A percentile compares a stretch with the other conserved stretches of the same genome.
Evolutionary conservation across 2,797 vertebrate genomes (phyloP).

Genomic region (Rhinophrynus dorsalis): DNA sequence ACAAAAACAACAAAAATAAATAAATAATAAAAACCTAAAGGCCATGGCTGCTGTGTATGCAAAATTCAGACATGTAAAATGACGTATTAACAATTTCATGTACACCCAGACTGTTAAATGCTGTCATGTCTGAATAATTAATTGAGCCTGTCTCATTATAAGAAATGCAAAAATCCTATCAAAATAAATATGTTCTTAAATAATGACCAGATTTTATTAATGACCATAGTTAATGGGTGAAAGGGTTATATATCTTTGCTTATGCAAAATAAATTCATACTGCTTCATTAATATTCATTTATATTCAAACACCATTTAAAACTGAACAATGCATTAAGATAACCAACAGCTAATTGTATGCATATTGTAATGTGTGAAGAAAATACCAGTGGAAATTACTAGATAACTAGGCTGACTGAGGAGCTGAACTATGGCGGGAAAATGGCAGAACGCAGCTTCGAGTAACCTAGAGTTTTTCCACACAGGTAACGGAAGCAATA

Average conservation of each 20-base stretch:
- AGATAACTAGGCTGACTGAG: constrained; percentile 65
- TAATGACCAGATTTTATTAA: constrained; percentile 68
- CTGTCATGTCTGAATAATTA: constrained; percentile 55
- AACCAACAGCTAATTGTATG: constrained; percentile 75
- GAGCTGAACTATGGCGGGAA: constrained; percentile 60
- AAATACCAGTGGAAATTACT: constrained; percentile 55
- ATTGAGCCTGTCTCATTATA: constrained; percentile 58
- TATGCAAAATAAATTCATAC: constrained; percentile 84
- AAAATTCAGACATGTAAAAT: constrained; percentile 44
- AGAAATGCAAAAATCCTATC: constrained; percentile 63
- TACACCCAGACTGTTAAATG: constrained; percentile 40
- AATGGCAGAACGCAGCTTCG: background rate
- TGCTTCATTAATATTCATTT: constrained; percentile 84
- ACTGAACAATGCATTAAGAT: constrained; percentile 80
- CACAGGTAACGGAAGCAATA: no score
- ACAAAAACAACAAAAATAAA: background rate
- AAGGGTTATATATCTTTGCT: constrained; percentile 75
- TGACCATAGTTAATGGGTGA: constrained; percentile 68
- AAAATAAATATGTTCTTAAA: constrained; percentile 63
- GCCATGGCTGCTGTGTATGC: background rate
- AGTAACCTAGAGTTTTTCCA: constrained; percentile 35
- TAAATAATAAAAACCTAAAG: constrained; percentile 14
- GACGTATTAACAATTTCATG: constrained; percentile 46
- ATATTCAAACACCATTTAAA: constrained; percentile 80
- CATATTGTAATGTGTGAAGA: constrained; percentile 74